Conservation (phyloP, 2,797 vertebrate genomes). For the Syngnathus rostellatus region DNA sequence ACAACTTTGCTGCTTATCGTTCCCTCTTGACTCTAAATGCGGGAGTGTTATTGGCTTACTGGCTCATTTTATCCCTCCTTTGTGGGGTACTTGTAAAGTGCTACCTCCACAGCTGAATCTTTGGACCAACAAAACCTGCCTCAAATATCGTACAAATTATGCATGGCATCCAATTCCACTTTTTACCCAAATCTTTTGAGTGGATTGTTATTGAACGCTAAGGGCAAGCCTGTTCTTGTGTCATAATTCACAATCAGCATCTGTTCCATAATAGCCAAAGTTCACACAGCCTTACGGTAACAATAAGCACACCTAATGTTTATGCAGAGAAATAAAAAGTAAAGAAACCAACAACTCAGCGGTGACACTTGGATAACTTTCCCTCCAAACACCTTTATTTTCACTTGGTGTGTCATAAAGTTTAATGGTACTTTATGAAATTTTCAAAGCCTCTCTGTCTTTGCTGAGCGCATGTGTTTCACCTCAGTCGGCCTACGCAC, state of each 20-base stretch:
- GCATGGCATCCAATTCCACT: neutral
- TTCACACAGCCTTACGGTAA: neutral
- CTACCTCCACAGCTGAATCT: neutral
- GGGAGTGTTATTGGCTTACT: constrained; percentile 14
- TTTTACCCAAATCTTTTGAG: neutral
- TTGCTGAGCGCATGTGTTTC: constrained; percentile 12
- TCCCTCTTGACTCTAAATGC: constrained; percentile 11
- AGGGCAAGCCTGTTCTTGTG: neutral
- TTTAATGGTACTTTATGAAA: constrained; percentile 43
- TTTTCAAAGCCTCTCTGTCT: constrained; percentile 30
- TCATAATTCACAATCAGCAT: constrained; percentile 1
- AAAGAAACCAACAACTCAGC: constrained; percentile 20
- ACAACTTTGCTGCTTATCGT: constrained; percentile 17
- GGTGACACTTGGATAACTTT: constrained; percentile 24
- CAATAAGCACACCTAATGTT: neutral
- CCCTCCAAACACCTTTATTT: constrained; percentile 30
- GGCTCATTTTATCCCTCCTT: constrained; percentile 14
- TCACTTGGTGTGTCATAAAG: constrained; percentile 45
- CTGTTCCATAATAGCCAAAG: neutral
- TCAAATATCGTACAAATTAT: neutral
- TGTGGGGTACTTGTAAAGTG: neutral
- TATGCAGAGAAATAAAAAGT: constrained; percentile 18
- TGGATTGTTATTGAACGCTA: neutral
- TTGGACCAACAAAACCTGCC: neutral
- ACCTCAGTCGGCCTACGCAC: constrained; percentile 33